Evolutionary conservation across 2,797 vertebrate species (phyloP).

Genomic region (Kryptopterus vitreolus): DNA sequence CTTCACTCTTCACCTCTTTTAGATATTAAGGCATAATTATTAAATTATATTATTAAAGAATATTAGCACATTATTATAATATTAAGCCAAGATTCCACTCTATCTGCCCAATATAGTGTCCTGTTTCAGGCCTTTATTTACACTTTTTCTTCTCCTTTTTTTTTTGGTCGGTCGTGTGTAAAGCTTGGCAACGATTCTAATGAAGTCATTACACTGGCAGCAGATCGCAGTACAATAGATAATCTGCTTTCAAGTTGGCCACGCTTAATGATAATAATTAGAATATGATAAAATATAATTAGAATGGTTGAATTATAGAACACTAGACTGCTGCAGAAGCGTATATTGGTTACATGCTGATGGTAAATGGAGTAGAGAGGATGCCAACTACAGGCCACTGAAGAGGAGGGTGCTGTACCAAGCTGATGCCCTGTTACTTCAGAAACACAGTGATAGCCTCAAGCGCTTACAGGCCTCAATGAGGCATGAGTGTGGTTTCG

Average conservation of each 20-base stretch:
- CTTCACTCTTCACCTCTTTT: too few relatives aligned
- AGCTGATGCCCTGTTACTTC: constrained; percentile 33
- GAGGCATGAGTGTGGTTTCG: constrained; percentile 35
- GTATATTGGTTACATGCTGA: not conserved
- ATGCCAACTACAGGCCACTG: constrained; percentile 37
- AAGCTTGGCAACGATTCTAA: not conserved
- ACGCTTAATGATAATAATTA: not conserved
- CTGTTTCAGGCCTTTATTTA: not conserved
- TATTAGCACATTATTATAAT: too few relatives aligned
- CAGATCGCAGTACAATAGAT: not conserved
- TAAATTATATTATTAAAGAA: too few relatives aligned
- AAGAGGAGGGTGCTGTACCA: constrained; percentile 38
- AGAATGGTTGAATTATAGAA: constrained; percentile 3
- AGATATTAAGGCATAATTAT: too few relatives aligned
- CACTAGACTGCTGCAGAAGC: not conserved
- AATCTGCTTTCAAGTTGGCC: not conserved
- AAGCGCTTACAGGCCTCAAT: constrained; percentile 31
- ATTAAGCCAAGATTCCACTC: too few relatives aligned
- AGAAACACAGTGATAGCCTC: constrained; percentile 42
- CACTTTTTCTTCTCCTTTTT: not conserved
- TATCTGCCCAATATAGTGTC: not conserved
- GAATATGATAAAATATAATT: constrained; percentile 18
- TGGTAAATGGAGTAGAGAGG: not conserved
- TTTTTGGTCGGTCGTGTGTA: not conserved
- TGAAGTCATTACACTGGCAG: not conserved